A percentile compares a stretch with the other conserved stretches of the same genome.
Evolutionary conservation across 2,888 invertebrate genomes (phyloP).

Genomic region (Baronia brevicornis): DNA sequence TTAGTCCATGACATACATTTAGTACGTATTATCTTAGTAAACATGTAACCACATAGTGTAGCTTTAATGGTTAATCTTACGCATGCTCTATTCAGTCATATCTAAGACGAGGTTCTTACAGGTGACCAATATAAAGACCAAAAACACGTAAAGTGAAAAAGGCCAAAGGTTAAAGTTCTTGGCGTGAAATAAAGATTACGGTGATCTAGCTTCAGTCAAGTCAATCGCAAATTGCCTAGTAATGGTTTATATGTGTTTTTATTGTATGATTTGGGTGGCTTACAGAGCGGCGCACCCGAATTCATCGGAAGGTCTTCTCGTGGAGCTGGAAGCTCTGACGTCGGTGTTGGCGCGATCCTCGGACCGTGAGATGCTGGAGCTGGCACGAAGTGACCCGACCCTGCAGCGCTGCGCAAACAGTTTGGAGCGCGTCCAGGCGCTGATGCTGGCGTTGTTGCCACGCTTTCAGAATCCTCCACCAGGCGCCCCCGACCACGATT

Average conservation of each 20-base stretch:
- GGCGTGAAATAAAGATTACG: no score
- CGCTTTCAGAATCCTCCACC: constrained; percentile 75
- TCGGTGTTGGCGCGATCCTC: constrained; percentile 83
- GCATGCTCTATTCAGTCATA: no score
- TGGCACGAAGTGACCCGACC: constrained; percentile 40
- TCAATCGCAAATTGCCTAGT: no score
- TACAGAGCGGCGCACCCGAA: constrained; percentile 70
- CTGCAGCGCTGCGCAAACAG: constrained; percentile 71
- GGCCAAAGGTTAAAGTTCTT: no score
- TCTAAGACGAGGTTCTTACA: no score
- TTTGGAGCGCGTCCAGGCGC: constrained; percentile 80
- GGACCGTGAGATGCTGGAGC: constrained; percentile 59
- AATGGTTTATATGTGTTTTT: neutral
- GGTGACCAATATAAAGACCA: no score
- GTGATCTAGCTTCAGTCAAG: no score
- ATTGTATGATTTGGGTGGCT: neutral
- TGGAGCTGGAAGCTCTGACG: constrained; percentile 86
- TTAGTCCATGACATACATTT: no score
- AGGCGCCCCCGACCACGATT: constrained; percentile 26
- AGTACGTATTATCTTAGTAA: no score
- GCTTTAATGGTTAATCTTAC: no score
- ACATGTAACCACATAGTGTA: no score
- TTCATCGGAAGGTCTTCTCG: constrained; percentile 79
- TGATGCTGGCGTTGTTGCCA: constrained; percentile 84
- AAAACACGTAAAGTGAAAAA: no score